Evolutionary conservation across 2,888 invertebrate genomes (phyloP).

Genomic region (Hydraecia micacea): DNA sequence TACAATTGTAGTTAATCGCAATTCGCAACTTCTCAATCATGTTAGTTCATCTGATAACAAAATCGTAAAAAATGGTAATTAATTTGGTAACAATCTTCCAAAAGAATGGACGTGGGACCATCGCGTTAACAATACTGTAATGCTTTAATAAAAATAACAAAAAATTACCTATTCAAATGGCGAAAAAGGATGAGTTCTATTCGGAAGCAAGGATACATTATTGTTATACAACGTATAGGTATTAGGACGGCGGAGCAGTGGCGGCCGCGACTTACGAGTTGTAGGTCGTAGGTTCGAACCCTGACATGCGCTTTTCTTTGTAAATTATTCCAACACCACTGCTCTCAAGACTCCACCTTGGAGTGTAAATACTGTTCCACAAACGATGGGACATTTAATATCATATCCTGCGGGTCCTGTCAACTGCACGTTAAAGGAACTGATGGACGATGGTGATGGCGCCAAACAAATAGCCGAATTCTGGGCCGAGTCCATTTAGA

Average conservation of each 20-base stretch:
- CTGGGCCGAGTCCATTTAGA: too few species aligned
- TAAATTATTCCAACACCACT: too few species aligned
- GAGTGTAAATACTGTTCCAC: too few species aligned
- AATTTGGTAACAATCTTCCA: not conserved
- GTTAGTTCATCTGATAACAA: not conserved
- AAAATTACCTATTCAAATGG: not conserved
- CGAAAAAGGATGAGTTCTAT: not conserved
- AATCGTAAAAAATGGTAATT: not conserved
- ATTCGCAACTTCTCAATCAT: constrained; percentile 3
- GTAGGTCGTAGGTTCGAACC: too few species aligned
- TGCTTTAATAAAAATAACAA: not conserved
- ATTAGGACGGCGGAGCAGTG: not conserved
- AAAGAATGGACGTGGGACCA: not conserved
- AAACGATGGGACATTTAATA: too few species aligned
- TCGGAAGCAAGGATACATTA: not conserved
- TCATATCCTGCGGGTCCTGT: too few species aligned
- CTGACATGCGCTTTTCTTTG: too few species aligned
- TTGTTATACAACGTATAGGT: not conserved
- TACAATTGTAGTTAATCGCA: not conserved
- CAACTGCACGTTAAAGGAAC: too few species aligned
- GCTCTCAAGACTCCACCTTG: too few species aligned
- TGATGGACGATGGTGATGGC: too few species aligned
- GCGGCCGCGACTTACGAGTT: too few species aligned
- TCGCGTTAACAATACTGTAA: not conserved
- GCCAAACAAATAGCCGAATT: too few species aligned